Percentiles rank a stretch among this genome's conserved stretches.
Conservation (phyloP, 2,113 vertebrate genomes). For the Brienomyrus brachyistius region DNA sequence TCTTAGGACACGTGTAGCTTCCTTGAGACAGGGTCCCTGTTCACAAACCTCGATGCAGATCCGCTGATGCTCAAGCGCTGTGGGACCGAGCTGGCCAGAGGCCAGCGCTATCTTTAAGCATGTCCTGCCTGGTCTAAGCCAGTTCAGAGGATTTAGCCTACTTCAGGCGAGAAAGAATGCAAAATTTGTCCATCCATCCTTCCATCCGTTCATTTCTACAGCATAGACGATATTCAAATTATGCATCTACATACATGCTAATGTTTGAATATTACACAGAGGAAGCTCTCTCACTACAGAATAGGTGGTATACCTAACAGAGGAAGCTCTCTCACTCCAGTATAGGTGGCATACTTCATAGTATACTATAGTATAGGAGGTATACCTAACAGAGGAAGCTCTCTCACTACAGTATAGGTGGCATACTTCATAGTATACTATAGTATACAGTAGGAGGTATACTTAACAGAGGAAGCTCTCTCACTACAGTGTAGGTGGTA, state of each 20-base stretch:
- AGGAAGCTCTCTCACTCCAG: too few species aligned
- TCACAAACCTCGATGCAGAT: background rate
- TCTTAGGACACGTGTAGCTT: background rate
- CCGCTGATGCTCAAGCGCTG: background rate
- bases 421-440: too few species aligned
- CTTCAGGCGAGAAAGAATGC: background rate
- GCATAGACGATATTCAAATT: background rate
- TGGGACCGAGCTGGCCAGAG: background rate
- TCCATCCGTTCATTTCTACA: background rate
- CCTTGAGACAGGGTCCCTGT: background rate
- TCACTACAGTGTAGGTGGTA: too few species aligned
- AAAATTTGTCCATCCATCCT: background rate
- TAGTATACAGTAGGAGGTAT: too few species aligned
- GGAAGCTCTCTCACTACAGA: too few species aligned
- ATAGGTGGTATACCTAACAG: too few species aligned
- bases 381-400: background rate
- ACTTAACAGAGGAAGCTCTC: too few species aligned
- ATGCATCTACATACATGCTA: background rate
- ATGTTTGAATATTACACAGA: background rate
- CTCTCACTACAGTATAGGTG: too few species aligned
- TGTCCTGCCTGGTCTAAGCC: background rate
- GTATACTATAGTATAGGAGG: too few species aligned
- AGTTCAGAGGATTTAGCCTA: background rate
- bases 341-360: too few species aligned
- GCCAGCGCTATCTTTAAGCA: background rate